Conservation (phyloP, 2,113 vertebrate species). For the Henicopernis longicauda region DNA sequence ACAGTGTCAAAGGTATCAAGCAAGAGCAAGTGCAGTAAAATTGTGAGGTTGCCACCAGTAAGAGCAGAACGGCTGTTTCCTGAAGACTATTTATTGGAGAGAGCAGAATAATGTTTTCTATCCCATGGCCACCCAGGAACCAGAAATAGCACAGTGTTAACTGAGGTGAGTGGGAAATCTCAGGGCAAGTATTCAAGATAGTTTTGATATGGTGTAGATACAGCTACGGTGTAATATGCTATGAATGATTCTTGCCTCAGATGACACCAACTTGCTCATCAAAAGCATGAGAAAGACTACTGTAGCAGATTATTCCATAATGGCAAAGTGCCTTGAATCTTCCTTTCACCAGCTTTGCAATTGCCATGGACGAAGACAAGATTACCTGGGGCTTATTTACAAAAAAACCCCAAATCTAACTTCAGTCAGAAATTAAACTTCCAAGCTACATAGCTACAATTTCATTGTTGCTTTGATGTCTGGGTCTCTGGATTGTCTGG, state of each 20-base stretch:
- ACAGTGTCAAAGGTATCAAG: background rate
- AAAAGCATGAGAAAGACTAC: background rate
- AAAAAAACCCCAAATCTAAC: background rate
- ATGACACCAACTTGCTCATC: background rate
- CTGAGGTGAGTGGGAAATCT: background rate
- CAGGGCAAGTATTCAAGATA: background rate
- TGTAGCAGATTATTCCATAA: background rate
- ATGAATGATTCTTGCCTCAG: background rate
- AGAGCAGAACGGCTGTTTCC: background rate
- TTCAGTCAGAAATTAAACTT: background rate
- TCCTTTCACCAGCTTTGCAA: background rate
- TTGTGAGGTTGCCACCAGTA: background rate
- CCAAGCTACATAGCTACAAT: background rate
- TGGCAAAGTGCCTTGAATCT: background rate
- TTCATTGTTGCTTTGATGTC: background rate
- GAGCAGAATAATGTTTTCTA: background rate
- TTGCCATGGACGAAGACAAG: background rate
- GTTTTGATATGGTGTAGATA: background rate
- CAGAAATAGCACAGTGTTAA: background rate
- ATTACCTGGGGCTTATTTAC: background rate
- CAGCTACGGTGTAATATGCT: too few relatives aligned
- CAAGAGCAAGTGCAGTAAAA: background rate
- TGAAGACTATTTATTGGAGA: background rate
- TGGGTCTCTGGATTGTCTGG: background rate
- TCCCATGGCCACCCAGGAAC: background rate